Conservation (phyloP, 2,113 vertebrate genomes). For the Chaetops frenatus region DNA sequence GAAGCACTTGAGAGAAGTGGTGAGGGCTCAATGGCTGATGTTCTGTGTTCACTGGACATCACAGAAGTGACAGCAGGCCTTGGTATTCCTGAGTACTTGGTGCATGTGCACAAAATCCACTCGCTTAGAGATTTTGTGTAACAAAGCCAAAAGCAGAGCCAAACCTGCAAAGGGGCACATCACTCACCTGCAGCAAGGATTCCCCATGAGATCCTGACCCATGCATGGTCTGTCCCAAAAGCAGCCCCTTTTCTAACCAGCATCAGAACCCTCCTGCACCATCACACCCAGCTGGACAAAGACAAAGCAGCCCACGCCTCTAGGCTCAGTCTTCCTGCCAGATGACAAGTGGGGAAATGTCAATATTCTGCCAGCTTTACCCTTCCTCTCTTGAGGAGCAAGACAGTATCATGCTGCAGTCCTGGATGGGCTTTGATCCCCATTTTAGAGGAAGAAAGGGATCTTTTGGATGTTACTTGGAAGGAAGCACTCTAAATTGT, state of each 20-base stretch:
- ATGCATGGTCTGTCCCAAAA: not conserved
- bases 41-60: not conserved
- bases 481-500: not conserved
- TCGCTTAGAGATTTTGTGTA: not conserved
- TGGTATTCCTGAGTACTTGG: not conserved
- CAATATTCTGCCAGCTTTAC: not conserved
- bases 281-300: not conserved
- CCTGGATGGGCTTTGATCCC: not conserved
- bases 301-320: not conserved
- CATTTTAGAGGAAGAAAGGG: not conserved
- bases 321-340: not conserved
- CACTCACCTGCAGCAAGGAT: not conserved
- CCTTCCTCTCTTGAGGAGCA: not conserved
- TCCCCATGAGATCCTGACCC: not conserved
- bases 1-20: not conserved
- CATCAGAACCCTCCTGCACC: not conserved
- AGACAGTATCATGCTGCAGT: not conserved
- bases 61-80: not conserved
- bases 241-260: not conserved
- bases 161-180: not conserved
- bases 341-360: not conserved
- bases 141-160: not conserved
- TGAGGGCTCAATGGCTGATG: not conserved
- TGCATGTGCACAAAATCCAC: fast-evolving
- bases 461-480: not conserved